Evolutionary conservation across 2,888 invertebrate species (phyloP), one percentile per base, ranked within the genome.

Genomic region (Eilema depressum): DNA sequence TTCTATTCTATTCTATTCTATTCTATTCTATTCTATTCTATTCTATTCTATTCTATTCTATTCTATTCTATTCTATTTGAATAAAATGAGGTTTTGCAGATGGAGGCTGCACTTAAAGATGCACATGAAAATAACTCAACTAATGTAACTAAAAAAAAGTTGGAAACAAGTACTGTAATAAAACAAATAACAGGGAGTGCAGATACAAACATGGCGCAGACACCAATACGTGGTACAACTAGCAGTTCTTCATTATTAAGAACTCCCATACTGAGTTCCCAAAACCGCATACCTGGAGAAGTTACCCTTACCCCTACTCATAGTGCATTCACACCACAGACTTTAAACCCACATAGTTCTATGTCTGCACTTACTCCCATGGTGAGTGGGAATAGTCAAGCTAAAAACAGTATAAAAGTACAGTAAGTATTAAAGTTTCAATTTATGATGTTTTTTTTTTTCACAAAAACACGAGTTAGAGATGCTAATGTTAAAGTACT

Each of bases 321-420:
- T 73, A 88, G 91, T 69, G 81, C 90, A 3, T 90, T 90, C 69
- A 94, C 94, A 63, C 93, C 94, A 61, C 89, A 92, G 75, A 77
- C 85, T 56, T 87, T 89, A 7, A 96, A 96, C 83, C 96, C 96
- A 61, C 96, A 96, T 76, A 95, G 92, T 80, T 91, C 94, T 68
- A 95, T 96, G 91, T 88, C 92, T 47, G 94, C 95, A 62, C 87
- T 96, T 59, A 96, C 96, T 26, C 95, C 95, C 14, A 92, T 95
- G 86, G 91, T 95, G 2, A 93, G 95, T 83, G 96, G 96, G 23
- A 93, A 95, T 8, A 95, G 93, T 84, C 96, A 96, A 88, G 96
- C 96, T 4, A 96, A 95, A 77, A 96, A 95, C 79, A 96, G 96
- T 79, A 95, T 96, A 23, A 96, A 96, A 90, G 86, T 96, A 73